Conservation (phyloP, 2,888 invertebrate genomes). For the Drosophila siamana region DNA sequence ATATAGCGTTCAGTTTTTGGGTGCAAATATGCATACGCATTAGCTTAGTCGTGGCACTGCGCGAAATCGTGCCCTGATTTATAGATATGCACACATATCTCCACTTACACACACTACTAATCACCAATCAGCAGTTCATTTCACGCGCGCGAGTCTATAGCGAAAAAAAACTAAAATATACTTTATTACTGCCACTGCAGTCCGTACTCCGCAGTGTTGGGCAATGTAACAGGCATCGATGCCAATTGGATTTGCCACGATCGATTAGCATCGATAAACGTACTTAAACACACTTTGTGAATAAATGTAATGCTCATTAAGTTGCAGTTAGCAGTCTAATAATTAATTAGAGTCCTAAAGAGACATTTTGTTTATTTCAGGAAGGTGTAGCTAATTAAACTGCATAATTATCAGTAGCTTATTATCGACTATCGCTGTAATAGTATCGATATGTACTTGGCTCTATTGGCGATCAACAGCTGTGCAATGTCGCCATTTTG, state of each 20-base stretch:
- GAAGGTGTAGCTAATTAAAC: too few relatives aligned
- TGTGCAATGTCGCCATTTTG: too few relatives aligned
- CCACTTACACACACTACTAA: background rate
- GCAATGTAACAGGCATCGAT: background rate
- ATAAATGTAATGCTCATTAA: too few relatives aligned
- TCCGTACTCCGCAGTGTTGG: background rate
- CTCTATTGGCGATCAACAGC: too few relatives aligned
- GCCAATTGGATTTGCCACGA: background rate
- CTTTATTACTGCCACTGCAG: background rate
- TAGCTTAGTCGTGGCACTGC: slow-evolving; percentile 17
- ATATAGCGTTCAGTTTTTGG: slow-evolving; percentile 16
- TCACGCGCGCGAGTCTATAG: background rate
- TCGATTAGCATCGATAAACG: slow-evolving; percentile 1
- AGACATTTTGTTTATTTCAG: too few relatives aligned
- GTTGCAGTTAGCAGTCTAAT: too few relatives aligned
- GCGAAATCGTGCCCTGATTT: slow-evolving; percentile 13
- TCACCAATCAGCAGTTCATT: slow-evolving; percentile 1
- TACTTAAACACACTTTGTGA: background rate
- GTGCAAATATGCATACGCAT: slow-evolving; percentile 27
- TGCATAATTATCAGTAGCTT: too few relatives aligned
- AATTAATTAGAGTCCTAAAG: too few relatives aligned
- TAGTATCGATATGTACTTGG: too few relatives aligned
- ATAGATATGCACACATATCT: slow-evolving; percentile 4
- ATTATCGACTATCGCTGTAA: too few relatives aligned
- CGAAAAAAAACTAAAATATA: background rate